Base-by-base conservation (phyloP, 2,888 invertebrate genomes). In the Melanostoma mellinum region DNA sequence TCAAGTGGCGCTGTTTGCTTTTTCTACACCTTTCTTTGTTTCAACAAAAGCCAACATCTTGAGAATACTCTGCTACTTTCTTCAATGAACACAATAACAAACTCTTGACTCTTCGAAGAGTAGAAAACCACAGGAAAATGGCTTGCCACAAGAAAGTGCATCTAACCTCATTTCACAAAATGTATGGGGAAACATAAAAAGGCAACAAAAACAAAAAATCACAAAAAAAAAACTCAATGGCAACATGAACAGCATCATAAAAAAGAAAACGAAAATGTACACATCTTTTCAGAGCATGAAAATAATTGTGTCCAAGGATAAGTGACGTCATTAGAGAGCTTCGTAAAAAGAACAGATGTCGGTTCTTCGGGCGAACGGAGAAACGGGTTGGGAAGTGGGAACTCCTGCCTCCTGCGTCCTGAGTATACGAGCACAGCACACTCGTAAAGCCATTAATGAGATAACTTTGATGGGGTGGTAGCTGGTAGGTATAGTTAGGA, bases 251-350 rank as follows among this genome's bases (percentile, higher is more conserved):
- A 2, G 3, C 6, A n/a, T 42, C 50, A 36, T 56, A 50, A 50
- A 40, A 48, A 33, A 6, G 6, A 67, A 72, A 78, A 61, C 20
- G 3, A 30, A 76, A 71, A 65, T 56, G 71, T 81, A 81, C 67
- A 71, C 65, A 81, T 81, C 71, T 69, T 71, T 71, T 75, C 35
- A 67, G 60, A 65, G 65, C 52, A 76, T 76, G 53, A 76, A 81
- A 76, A 81, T 76, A 76, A 72, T 76, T 67, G 60, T 71, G 71
- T 81, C 80, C 80, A 81, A 81, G 76, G 80, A 76, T 76, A 81
- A 76, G 76, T 81, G 79, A 71, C 71, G 76, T 76, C 76, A 81
- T 81, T 76, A 61, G 71, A 61, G 60, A 38, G 61, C 33, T 68
- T 53, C 61, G 20, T 9, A 68, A 77, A 71, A 71, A 58, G 38